phyloP scores from a whole-genome alignment of 2,113 vertebrate genomes.

The Lepidothrix coronata region DNA sequence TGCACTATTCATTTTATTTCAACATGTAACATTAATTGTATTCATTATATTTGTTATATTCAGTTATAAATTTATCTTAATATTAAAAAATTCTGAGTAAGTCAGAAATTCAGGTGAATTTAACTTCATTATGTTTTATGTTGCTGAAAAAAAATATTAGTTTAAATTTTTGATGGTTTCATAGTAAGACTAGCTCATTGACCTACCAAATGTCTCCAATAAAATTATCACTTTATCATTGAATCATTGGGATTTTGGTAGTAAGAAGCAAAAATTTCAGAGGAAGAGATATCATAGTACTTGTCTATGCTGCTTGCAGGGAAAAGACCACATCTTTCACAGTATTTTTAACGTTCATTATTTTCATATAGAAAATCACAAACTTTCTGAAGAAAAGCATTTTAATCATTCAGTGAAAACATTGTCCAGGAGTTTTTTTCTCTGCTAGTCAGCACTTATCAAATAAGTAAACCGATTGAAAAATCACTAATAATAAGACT shows the following conservation, averaged over 20 bases:
- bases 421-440: not conserved
- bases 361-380: not conserved
- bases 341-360: not conserved
- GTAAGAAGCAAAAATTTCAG: not conserved
- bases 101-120: not conserved
- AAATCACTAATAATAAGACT: not conserved
- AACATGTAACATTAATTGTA: not conserved
- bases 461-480: not conserved
- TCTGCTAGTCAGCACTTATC: not conserved
- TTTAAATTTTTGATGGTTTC: not conserved
- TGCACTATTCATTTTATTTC: not conserved
- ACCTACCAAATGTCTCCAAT: not conserved
- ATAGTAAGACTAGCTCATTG: not conserved
- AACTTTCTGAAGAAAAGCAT: not conserved
- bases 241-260: not conserved
- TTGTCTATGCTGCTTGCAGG: not conserved
- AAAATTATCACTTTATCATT: not conserved
- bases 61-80: not conserved
- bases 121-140: not conserved
- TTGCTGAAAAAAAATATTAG: not conserved
- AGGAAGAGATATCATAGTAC: not conserved
- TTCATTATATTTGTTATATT: not conserved
- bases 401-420: not conserved
- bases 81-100: not conserved
- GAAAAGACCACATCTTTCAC: not conserved